Evolutionary conservation across 2,888 invertebrate genomes (phyloP).

Genomic region (Melanargia galathea): DNA sequence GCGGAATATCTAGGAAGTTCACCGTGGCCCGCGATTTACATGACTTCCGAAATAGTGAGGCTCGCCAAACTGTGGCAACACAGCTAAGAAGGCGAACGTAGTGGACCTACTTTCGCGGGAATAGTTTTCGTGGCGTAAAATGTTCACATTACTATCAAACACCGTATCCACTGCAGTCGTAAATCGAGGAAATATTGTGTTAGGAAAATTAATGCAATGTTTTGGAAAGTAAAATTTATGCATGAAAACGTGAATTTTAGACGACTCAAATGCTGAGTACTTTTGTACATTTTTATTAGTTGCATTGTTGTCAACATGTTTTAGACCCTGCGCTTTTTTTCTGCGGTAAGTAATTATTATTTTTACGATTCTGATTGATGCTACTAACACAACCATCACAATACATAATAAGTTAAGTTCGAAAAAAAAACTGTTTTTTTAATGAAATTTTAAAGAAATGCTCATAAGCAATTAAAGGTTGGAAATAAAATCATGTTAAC

Average conservation of each 20-base stretch:
- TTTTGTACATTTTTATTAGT: not conserved
- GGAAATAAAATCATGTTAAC: conserved; percentile 53
- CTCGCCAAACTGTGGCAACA: conserved; percentile 57
- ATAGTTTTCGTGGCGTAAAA: conserved; percentile 38
- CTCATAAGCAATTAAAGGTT: conserved; percentile 23
- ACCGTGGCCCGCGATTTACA: conserved; percentile 74
- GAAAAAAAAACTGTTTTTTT: not conserved
- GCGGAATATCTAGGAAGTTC: conserved; percentile 76
- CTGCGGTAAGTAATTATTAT: not conserved
- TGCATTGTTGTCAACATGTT: not conserved
- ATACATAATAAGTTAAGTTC: too few relatives aligned
- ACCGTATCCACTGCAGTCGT: conserved; percentile 27
- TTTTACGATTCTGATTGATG: not conserved
- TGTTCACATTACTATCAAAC: conserved; percentile 38
- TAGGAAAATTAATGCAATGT: conserved; percentile 27
- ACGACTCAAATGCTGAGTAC: not conserved
- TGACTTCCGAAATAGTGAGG: conserved; percentile 75
- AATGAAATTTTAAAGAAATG: conserved; percentile 4
- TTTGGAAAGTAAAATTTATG: conserved; percentile 33
- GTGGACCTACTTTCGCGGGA: conserved; percentile 40
- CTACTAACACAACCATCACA: not conserved
- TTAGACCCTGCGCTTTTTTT: not conserved
- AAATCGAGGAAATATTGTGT: conserved; percentile 31
- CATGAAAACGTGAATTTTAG: conserved; percentile 26
- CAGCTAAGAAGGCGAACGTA: conserved; percentile 38